A percentile compares a stretch with the other conserved stretches of the same genome.
These are phyloP conservation scores for Scaptomyza pallida DNA, from an alignment of 1,140 invertebrate species.

Conservation along the genomic window DNA sequence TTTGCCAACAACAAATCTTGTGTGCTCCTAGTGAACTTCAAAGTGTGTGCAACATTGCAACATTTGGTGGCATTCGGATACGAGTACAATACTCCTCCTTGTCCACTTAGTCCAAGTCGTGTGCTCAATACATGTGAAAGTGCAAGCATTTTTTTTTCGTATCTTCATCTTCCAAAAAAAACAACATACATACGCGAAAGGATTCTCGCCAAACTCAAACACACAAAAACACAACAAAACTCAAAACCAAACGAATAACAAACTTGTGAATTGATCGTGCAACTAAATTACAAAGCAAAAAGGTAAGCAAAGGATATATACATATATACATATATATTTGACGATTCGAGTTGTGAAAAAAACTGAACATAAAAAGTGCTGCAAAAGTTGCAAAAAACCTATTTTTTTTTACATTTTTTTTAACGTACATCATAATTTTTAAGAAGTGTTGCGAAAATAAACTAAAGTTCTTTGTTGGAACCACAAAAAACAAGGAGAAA, in stretches of 20 bases:
- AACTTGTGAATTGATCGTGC: slow-evolving; percentile 34
- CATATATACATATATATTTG: neutral
- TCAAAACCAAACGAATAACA: slow-evolving; percentile 4
- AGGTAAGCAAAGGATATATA: slow-evolving; percentile 31
- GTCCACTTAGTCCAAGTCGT: slow-evolving; percentile 2
- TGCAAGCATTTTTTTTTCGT: slow-evolving; percentile 44
- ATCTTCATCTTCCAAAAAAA: neutral
- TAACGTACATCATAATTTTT: slow-evolving; percentile 1
- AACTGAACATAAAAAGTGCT: slow-evolving; percentile 10
- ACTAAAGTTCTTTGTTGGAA: neutral
- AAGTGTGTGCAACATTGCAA: slow-evolving; percentile 46
- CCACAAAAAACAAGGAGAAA: no score
- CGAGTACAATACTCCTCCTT: slow-evolving; percentile 21
- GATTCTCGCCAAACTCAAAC: slow-evolving; percentile 31
- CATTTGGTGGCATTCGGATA: slow-evolving; percentile 33
- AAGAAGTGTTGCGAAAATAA: slow-evolving; percentile 5
- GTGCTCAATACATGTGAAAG: slow-evolving; percentile 37
- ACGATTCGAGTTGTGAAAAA: slow-evolving; percentile 3
- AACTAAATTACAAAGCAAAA: slow-evolving; percentile 18
- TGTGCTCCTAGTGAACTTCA: slow-evolving; percentile 49
- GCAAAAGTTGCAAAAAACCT: slow-evolving; percentile 1
- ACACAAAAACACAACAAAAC: neutral
- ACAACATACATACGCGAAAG: slow-evolving; percentile 29
- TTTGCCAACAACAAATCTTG: slow-evolving; percentile 51
- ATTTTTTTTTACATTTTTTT: slow-evolving; percentile 37